Conservation (phyloP, 2,888 invertebrate genomes). For the Ichneumoninae sp. region DNA sequence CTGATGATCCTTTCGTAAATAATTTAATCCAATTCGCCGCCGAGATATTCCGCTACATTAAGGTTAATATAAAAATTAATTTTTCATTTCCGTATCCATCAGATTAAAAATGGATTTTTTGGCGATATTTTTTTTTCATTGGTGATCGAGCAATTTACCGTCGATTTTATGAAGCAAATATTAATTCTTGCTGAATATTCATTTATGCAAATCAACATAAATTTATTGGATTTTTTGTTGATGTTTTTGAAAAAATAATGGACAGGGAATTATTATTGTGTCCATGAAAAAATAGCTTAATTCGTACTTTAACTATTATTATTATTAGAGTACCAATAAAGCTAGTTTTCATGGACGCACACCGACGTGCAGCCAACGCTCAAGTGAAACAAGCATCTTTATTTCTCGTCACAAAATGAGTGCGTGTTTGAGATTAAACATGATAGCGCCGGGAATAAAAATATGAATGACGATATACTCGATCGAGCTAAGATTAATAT, state of each 20-base stretch:
- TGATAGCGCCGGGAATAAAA: background rate
- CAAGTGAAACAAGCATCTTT: background rate
- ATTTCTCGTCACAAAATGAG: background rate
- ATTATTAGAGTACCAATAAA: background rate
- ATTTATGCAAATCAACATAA: background rate
- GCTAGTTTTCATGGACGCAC: background rate
- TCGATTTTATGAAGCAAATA: too few relatives aligned
- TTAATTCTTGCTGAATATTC: too few relatives aligned
- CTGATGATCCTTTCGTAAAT: slow-evolving; percentile 7
- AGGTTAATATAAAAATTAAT: background rate
- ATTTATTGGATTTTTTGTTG: too few relatives aligned
- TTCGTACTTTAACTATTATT: too few relatives aligned
- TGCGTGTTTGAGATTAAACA: background rate
- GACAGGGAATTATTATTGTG: too few relatives aligned
- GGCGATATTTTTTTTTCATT: too few relatives aligned
- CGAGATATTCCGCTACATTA: background rate
- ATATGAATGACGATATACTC: background rate
- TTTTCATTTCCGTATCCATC: background rate
- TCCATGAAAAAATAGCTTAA: too few relatives aligned
- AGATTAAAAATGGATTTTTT: background rate
- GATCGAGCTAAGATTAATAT: background rate
- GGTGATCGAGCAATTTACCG: too few relatives aligned
- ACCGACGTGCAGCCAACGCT: background rate
- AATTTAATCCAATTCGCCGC: background rate
- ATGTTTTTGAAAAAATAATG: too few relatives aligned